Base-by-base conservation (phyloP, 2,113 vertebrate genomes). In the Varanus komodoensis region DNA sequence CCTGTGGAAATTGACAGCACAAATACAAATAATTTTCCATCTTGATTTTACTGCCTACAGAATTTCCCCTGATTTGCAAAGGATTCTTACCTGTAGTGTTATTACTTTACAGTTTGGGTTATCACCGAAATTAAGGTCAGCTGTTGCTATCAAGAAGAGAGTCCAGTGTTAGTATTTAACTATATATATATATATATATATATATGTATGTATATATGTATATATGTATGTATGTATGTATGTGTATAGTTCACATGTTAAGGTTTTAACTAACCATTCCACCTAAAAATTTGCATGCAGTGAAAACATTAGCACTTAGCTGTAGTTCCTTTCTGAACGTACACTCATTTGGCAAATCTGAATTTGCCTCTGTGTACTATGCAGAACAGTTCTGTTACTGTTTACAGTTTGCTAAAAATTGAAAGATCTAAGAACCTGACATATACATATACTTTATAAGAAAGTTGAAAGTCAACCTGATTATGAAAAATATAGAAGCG, bases 111-210 rank as follows among this genome's bases (percentile, higher is more conserved):
- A 68, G 29, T 84, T 85, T 85, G 82, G 73, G 25, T 79, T 78
- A 54, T 85, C 89, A 89, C 8, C 89, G 79, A 83, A 82, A 75
- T 69, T 78, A 44, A 69, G 48, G 61, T 68, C 89, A 29, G 54
- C 73, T 79, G 61, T n/a, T 52, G 14, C 73, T 89, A 89, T 79
- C n/a, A 79, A 89, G 82, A 89, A 89, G 32, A 89, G 74, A 85
- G n/a, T 69, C 9, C 69, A 44, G 79, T 85, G 83, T 89, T 85
- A 89, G 74, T 89, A 54, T 85, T 54, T 77, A 50, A 84, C 29
- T n/a, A 5, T 85, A 25, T 34, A 57, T 27, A 19, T 17, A 44
- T 44, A 44, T 23, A 84, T 44, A 44, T 44, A 44, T 44, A 44
- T 44, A 44, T 44, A 44, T 44, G 38, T 44, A 5, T 85, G 15